Conservation (phyloP, 2,797 vertebrate genomes). For the Lacerta viridis region DNA sequence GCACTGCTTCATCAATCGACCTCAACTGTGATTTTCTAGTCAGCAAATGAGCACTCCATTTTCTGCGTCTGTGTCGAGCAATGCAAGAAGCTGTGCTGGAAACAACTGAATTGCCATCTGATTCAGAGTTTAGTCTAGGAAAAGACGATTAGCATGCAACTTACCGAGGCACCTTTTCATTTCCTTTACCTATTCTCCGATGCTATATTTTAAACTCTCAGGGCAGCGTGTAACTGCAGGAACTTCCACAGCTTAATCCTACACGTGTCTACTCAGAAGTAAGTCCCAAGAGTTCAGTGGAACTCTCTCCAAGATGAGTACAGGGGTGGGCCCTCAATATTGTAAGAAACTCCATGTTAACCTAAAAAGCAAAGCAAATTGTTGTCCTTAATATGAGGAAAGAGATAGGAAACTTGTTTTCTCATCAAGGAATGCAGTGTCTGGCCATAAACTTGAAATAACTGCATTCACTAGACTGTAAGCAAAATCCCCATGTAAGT, state of each 20-base stretch:
- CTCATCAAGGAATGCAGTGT: no score
- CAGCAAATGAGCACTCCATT: constrained; percentile 82
- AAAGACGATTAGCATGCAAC: constrained; percentile 64
- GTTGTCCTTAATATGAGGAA: not conserved
- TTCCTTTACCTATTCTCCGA: constrained; percentile 41
- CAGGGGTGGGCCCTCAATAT: not conserved
- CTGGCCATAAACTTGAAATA: no score
- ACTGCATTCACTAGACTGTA: no score
- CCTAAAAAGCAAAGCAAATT: constrained; percentile 6
- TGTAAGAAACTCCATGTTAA: not conserved
- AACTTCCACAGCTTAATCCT: no score
- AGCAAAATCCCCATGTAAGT: no score
- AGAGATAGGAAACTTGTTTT: no score
- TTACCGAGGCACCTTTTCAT: constrained; percentile 60
- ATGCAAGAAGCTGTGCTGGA: constrained; percentile 72
- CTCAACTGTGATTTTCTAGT: constrained; percentile 83
- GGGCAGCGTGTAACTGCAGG: not conserved
- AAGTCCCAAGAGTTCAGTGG: not conserved
- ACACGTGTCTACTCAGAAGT: not conserved
- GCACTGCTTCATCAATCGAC: constrained; percentile 84
- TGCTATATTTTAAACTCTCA: not conserved
- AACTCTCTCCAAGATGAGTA: not conserved
- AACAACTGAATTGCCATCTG: constrained; percentile 76
- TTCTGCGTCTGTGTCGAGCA: constrained; percentile 73
- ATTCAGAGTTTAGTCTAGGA: constrained; percentile 71